Evolutionary conservation across 2,888 invertebrate genomes (phyloP), one percentile per base, ranked within the genome.

Genomic region (Acronicta leporina): DNA sequence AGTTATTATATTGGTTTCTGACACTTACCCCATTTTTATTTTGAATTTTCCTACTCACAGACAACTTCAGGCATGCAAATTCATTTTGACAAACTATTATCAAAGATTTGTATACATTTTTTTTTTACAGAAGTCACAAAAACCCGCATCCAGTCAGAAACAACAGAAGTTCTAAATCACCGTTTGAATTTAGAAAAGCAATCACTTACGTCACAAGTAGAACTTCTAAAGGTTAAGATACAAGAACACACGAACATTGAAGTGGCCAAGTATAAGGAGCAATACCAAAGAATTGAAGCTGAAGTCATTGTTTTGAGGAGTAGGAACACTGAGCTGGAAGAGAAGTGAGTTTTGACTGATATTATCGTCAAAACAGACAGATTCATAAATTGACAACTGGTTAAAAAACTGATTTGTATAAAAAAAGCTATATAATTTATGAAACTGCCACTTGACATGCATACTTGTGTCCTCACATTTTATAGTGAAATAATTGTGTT

Each of bases 321-420:
- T 30, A 79, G 68, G 54, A 91, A 89, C 64, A 81, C 71, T 14
- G 87, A 90, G 3, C 80, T 92, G 47, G 90, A 92, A 67, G 85
- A 88, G 2, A 87, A 83, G 93, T 93, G 78, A 68, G 83, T 69
- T 38, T 42, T 42, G 10, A 11, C 9, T 20, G 20, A 30, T 11
- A 33, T 4, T 33, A 33, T 33, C 20, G 20, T 20, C 20, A 20
- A 20, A n/a, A n/a, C n/a, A n/a, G n/a, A n/a, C n/a, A n/a, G n/a
- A n/a, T n/a, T n/a, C n/a, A n/a, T n/a, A n/a, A n/a, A n/a, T n/a
- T n/a, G n/a, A n/a, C n/a, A n/a, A n/a, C n/a, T n/a, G n/a, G n/a
- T n/a, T n/a, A n/a, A n/a, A n/a, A n/a, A n/a, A n/a, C n/a, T n/a
- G n/a, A n/a, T n/a, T n/a, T n/a, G n/a, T n/a, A n/a, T n/a, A n/a